Evolutionary conservation across 1,140 invertebrate genomes (phyloP).

Genomic region (Cecropterus lyciades): DNA sequence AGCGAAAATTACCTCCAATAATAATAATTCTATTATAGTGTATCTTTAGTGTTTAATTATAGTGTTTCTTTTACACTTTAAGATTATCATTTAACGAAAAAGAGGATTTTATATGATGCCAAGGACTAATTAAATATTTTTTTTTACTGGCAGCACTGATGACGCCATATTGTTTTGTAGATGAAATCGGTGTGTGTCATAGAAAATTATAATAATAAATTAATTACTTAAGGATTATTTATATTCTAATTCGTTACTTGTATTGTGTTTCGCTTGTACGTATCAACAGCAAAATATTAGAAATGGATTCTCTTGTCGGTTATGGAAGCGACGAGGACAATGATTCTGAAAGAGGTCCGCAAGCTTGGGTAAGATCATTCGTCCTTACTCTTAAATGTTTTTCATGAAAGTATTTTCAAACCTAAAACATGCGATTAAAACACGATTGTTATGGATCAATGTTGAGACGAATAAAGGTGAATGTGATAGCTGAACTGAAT

Average conservation of each 20-base stretch:
- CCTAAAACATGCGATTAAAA: constrained; percentile 2
- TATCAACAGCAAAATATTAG: background rate
- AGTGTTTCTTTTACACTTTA: no score
- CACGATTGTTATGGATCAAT: background rate
- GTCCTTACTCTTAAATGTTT: constrained; percentile 25
- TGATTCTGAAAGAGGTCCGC: constrained; percentile 71
- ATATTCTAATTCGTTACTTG: background rate
- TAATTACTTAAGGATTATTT: background rate
- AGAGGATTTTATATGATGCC: no score
- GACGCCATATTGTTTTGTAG: background rate
- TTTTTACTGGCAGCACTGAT: no score
- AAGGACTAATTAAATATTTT: no score
- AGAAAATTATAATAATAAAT: no score
- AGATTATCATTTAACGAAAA: no score
- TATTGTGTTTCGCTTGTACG: background rate
- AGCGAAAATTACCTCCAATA: no score
- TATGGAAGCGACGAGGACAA: constrained; percentile 87
- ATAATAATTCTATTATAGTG: no score
- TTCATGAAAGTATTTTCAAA: background rate
- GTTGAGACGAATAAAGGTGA: no score
- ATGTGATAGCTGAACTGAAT: no score
- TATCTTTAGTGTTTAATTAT: no score
- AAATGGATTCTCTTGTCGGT: constrained; percentile 86
- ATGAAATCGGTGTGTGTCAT: background rate
- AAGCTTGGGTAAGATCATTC: constrained; percentile 62